Base-by-base conservation (phyloP, 1,140 invertebrate species). In the Drosophila oshimai region DNA sequence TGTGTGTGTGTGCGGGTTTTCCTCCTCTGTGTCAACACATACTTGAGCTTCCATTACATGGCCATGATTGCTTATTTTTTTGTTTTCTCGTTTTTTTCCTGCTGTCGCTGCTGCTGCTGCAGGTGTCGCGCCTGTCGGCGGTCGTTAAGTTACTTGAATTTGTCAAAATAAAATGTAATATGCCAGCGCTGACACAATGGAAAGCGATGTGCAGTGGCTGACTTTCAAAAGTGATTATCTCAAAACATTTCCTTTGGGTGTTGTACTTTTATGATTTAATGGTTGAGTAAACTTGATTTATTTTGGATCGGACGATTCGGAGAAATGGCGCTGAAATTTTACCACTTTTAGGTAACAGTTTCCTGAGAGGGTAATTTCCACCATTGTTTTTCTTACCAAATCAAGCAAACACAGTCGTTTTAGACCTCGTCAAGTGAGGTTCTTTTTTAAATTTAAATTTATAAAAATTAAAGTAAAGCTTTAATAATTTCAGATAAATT, bases 21-120 rank as follows among this genome's bases (percentile, higher is more conserved):
- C 62, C 53, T 58, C 71, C 53, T 58, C 71, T 67, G 57, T 86
- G 80, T 86, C 80, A 86, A 86, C 75, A 86, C 65, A 84, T 74
- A 86, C 72, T 86, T 68, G 81, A 80, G 80, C 81, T 80, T 86
- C 75, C 80, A 84, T 84, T 80, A 84, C 80, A 84, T 67, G 61
- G 53, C 81, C 80, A 84, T 87, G 80, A 86, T 87, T 86, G 81
- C 80, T 76, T 86, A 73, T 72, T 73, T 73, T 73, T 73, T 34
- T 51, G 26, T 53, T 29, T n/a, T 70, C 20, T 34, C 15, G 5
- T n/a, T 12, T n/a, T 12, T 12, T n/a, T 12, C 4, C 18, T 1
- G 10, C 31, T 70, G 34, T 29, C 4, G n/a, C n/a, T 24, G 10
- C 4, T 47, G 50, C 26, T 47, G 33, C 51, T 68, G 67, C 60